Conservation (phyloP, 2,797 vertebrate species). For the Premnoplex brunnescens region DNA sequence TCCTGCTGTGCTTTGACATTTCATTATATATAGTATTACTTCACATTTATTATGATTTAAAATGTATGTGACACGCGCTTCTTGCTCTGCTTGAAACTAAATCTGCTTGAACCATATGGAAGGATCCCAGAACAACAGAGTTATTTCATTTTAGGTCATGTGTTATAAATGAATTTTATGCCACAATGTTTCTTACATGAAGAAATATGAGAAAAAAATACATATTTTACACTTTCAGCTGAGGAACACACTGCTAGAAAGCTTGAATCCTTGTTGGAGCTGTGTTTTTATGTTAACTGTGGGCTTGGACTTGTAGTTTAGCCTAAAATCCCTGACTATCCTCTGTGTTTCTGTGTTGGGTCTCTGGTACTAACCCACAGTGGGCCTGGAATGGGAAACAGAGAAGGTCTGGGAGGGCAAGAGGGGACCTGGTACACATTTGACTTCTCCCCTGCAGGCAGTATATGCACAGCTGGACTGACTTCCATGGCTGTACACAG, state of each 20-base stretch:
- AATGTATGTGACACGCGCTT: neutral
- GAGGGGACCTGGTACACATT: neutral
- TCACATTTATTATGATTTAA: neutral
- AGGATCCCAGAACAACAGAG: neutral
- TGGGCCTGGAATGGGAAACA: fast-evolving
- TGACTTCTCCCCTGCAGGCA: neutral
- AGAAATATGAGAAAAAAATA: neutral
- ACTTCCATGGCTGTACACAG: neutral
- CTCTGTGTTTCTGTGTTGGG: fast-evolving
- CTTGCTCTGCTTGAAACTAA: neutral
- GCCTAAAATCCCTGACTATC: neutral
- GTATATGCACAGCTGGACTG: neutral
- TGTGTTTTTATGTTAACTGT: neutral
- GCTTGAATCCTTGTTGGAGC: neutral
- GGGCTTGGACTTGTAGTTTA: neutral
- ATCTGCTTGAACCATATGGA: neutral
- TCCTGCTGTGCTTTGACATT: neutral
- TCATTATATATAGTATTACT: neutral
- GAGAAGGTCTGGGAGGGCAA: neutral
- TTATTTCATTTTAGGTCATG: neutral
- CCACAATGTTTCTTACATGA: neutral
- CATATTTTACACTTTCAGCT: neutral
- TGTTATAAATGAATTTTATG: neutral
- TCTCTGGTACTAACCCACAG: neutral
- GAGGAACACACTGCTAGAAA: neutral